phyloP scores from a whole-genome alignment of 2,797 vertebrate species.

The Lepidocolaptes lacrymiger region DNA sequence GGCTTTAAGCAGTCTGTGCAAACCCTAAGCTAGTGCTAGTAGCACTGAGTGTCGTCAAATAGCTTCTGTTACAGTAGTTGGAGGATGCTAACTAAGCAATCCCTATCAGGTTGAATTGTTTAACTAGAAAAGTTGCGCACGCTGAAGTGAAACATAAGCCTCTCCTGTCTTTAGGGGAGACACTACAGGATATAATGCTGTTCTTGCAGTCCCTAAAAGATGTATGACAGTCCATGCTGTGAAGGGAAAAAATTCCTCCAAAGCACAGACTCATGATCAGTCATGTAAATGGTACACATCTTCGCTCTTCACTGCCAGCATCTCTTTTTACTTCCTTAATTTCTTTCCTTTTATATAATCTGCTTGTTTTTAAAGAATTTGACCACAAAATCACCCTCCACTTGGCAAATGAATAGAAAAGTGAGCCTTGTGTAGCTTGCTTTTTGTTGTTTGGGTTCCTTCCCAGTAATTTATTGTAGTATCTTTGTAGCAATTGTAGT shows the following conservation, averaged over 20 bases:
- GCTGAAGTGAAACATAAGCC: neutral
- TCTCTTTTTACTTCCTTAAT: neutral
- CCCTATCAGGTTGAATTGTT: neutral
- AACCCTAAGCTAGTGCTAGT: neutral
- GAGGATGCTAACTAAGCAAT: neutral
- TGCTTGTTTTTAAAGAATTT: neutral
- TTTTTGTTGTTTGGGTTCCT: neutral
- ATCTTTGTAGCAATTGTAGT: neutral
- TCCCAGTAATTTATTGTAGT: neutral
- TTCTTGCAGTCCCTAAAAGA: neutral
- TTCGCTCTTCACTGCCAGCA: neutral
- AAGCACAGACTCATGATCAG: neutral
- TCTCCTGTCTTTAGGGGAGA: neutral
- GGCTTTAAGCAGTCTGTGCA: neutral
- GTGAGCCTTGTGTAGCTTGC: neutral
- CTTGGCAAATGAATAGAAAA: neutral
- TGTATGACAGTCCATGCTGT: neutral
- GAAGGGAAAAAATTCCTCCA: neutral
- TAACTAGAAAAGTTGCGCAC: neutral
- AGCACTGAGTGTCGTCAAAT: neutral
- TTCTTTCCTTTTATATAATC: neutral
- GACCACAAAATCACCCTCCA: neutral
- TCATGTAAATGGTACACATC: neutral
- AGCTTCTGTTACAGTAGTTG: neutral
- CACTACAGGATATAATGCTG: neutral